Conservation (phyloP, 2,797 vertebrate genomes). For the Sebastes alutus region DNA sequence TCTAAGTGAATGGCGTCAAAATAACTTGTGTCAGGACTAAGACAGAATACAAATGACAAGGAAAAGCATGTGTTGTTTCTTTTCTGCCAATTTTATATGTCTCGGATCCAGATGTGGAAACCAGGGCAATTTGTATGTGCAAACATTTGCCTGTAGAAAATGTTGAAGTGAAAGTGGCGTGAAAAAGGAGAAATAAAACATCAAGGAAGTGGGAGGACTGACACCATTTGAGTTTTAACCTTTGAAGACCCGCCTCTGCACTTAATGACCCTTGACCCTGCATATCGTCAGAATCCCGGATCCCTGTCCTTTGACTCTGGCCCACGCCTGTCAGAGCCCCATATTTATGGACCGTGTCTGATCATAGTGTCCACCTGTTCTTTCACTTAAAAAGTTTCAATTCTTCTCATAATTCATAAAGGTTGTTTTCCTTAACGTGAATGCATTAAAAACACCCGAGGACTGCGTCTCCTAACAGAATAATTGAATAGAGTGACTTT, state of each 20-base stretch:
- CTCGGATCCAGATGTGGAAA: slow-evolving; percentile 54
- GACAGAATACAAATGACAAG: slow-evolving; percentile 22
- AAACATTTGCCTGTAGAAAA: slow-evolving; percentile 45
- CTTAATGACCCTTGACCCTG: slow-evolving; percentile 61
- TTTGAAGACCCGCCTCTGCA: slow-evolving; percentile 41
- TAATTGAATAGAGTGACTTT: neutral
- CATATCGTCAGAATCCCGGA: slow-evolving; percentile 53
- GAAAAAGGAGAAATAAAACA: slow-evolving; percentile 63
- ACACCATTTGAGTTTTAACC: slow-evolving; percentile 67
- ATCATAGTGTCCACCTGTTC: slow-evolving; percentile 76
- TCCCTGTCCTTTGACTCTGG: slow-evolving; percentile 31
- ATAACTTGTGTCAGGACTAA: neutral
- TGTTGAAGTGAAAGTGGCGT: slow-evolving; percentile 26
- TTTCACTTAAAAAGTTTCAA: slow-evolving; percentile 63
- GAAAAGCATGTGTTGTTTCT: neutral
- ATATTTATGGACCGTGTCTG: slow-evolving; percentile 73
- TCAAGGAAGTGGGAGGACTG: slow-evolving; percentile 54
- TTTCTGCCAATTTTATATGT: neutral
- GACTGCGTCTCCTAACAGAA: neutral
- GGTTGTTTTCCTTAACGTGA: slow-evolving; percentile 20
- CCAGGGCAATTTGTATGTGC: neutral
- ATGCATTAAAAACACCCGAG: neutral
- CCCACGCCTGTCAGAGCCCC: slow-evolving; percentile 48
- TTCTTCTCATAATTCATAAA: slow-evolving; percentile 60
- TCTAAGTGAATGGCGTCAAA: neutral